phyloP scores from a whole-genome alignment of 2,113 vertebrate genomes.

The Stigmatopora argus region DNA sequence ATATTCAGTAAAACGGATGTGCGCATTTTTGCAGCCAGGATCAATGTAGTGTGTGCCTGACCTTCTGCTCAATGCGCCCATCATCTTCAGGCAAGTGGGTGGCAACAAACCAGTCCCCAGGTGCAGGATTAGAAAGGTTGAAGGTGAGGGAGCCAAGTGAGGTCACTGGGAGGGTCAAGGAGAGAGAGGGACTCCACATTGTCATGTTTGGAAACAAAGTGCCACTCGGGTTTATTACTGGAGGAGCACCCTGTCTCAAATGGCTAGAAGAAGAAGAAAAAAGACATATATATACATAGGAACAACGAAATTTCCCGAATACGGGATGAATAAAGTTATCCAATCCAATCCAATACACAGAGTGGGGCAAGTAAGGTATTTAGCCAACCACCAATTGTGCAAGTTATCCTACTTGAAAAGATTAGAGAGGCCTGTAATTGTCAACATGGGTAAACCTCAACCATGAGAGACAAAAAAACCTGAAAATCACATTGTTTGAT shows the following conservation, averaged over 20 bases:
- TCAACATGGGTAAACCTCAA: too few relatives aligned
- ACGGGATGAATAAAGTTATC: too few relatives aligned
- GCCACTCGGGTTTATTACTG: slow-evolving; percentile 81
- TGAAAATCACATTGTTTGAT: too few relatives aligned
- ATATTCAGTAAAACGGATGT: neutral
- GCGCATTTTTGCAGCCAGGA: neutral
- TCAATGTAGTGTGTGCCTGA: slow-evolving; percentile 29
- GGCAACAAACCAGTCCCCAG: slow-evolving; percentile 87
- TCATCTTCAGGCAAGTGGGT: slow-evolving; percentile 86
- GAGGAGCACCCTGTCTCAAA: slow-evolving; percentile 84
- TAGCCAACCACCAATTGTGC: too few relatives aligned
- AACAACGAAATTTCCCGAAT: too few relatives aligned
- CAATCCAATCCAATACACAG: too few relatives aligned
- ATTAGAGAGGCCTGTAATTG: too few relatives aligned
- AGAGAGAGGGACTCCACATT: slow-evolving; percentile 63
- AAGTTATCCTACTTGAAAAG: too few relatives aligned
- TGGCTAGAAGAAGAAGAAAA: slow-evolving; percentile 66
- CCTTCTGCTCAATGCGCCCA: slow-evolving; percentile 90
- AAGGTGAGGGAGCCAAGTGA: slow-evolving; percentile 65
- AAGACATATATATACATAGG: too few relatives aligned
- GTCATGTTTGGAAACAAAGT: slow-evolving; percentile 76
- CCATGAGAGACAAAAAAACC: too few relatives aligned
- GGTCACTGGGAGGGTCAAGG: slow-evolving; percentile 65
- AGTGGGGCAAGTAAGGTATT: too few relatives aligned
- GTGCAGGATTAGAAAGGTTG: slow-evolving; percentile 78